These are phyloP conservation scores for Heliornis fulica DNA, from an alignment of 2,113 vertebrate genomes.

Conservation along the genomic window DNA sequence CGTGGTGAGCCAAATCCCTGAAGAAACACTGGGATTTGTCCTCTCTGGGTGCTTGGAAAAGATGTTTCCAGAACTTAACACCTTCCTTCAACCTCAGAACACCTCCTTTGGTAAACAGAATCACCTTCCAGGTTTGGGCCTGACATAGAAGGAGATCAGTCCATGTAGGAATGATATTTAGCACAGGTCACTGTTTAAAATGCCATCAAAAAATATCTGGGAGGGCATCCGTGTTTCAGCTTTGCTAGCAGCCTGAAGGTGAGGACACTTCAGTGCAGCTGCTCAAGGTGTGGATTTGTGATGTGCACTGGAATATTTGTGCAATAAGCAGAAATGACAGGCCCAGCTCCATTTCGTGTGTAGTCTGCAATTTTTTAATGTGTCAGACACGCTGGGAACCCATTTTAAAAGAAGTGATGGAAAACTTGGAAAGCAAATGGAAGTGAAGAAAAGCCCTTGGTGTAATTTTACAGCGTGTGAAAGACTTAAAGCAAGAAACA, in stretches of 20 bases:
- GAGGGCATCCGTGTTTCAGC: background rate
- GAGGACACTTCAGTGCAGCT: background rate
- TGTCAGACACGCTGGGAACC: background rate
- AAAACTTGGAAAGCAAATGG: conserved; percentile 28
- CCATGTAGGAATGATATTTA: background rate
- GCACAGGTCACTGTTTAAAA: background rate
- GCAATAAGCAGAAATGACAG: background rate
- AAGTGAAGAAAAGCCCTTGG: conserved; percentile 27
- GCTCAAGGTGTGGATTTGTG: background rate
- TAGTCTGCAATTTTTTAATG: background rate
- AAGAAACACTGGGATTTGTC: background rate
- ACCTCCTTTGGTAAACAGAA: conserved; percentile 46
- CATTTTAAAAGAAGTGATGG: background rate
- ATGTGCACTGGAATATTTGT: background rate
- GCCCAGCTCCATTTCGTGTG: background rate
- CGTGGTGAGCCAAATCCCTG: accelerated
- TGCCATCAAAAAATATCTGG: background rate
- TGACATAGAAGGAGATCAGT: background rate
- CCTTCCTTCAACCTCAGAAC: conserved; percentile 29
- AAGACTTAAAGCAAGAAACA: conserved; percentile 47
- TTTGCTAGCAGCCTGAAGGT: background rate
- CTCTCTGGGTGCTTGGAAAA: conserved; percentile 8
- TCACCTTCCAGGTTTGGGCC: conserved; percentile 22
- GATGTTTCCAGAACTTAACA: conserved; percentile 33
- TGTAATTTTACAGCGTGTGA: conserved; percentile 56